These are phyloP conservation scores for Melozone crissalis DNA, from an alignment of 2,113 vertebrate genomes.

Conservation along the genomic window DNA sequence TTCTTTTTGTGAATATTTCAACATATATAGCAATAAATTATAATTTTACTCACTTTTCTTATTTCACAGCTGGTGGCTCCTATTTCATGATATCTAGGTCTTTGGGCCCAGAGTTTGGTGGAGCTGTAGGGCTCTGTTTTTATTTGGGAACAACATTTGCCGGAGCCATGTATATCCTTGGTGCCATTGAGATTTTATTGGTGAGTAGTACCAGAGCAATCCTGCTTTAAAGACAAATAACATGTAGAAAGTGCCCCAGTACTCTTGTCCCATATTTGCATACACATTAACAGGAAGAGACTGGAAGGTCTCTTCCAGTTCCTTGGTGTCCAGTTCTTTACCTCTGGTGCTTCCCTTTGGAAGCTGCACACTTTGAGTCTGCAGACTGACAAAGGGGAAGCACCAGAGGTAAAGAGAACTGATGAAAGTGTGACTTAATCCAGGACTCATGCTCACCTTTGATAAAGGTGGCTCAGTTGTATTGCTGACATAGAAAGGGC, in stretches of 20 bases:
- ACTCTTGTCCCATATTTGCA: background rate
- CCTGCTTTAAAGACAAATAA: background rate
- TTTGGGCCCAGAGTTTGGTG: slow-evolving; percentile 95
- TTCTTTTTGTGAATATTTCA: background rate
- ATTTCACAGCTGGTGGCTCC: slow-evolving; percentile 88
- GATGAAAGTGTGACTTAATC: background rate
- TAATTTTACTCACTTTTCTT: background rate
- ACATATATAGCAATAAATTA: background rate
- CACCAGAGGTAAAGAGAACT: too few species aligned
- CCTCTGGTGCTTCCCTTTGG: background rate
- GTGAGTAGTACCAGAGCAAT: slow-evolving; percentile 77
- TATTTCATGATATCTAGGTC: slow-evolving; percentile 99
- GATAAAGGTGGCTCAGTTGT: background rate
- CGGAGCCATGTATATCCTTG: slow-evolving; percentile 96
- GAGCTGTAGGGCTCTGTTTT: slow-evolving; percentile 96
- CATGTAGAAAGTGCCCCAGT: background rate
- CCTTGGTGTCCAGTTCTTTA: background rate
- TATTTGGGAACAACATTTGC: slow-evolving; percentile 98
- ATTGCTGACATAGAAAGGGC: background rate
- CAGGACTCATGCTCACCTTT: background rate
- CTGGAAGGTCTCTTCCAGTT: background rate
- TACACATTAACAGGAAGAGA: background rate
- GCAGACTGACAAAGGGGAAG: background rate
- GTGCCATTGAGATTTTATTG: slow-evolving; percentile 96
- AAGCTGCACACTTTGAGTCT: background rate